Evolutionary conservation across 2,113 vertebrate genomes (phyloP).

Genomic region (Aix galericulata): DNA sequence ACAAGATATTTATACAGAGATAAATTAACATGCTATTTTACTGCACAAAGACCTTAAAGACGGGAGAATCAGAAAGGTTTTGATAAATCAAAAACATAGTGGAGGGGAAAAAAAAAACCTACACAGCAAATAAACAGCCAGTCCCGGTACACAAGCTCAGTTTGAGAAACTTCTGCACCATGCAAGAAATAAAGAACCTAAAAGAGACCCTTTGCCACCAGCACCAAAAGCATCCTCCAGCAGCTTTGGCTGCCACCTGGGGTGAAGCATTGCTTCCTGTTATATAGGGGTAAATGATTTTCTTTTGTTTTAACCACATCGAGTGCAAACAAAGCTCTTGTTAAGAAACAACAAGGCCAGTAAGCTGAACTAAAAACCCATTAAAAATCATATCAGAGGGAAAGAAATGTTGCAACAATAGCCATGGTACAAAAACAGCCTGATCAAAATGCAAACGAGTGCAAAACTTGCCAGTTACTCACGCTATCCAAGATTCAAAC

Average conservation of each 20-base stretch:
- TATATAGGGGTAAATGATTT: background rate
- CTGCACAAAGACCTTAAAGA: background rate
- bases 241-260: background rate
- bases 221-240: background rate
- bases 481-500: background rate
- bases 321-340: background rate
- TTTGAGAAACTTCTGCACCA: background rate
- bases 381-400: background rate
- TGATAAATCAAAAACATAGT: background rate
- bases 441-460: background rate
- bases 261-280: background rate
- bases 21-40: background rate
- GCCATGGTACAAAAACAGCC: background rate
- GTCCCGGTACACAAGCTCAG: background rate
- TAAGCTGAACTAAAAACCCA: slow-evolving; percentile 1
- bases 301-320: background rate
- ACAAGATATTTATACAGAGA: background rate
- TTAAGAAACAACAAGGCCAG: background rate
- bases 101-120: accelerated
- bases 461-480: background rate
- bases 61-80: background rate
- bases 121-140: background rate
- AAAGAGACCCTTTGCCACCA: background rate
- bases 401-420: background rate
- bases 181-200: background rate